phyloP scores from a whole-genome alignment of 2,113 vertebrate genomes.

The Rhineura floridana region DNA sequence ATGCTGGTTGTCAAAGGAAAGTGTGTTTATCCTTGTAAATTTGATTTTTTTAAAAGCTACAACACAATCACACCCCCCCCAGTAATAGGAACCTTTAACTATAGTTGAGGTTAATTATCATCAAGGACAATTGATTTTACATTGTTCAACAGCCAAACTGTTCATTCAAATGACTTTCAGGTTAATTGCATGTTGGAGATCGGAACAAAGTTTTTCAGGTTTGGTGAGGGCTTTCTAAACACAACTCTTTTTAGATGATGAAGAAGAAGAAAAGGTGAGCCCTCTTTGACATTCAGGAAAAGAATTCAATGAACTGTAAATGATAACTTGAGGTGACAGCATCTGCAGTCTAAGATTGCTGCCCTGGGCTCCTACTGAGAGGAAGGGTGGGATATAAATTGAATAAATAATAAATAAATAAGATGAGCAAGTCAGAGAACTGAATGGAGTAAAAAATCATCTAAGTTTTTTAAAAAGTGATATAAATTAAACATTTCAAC shows the following conservation, averaged over 20 bases:
- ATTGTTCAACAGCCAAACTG: not conserved
- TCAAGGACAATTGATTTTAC: constrained; percentile 11
- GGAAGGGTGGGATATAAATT: too few species aligned
- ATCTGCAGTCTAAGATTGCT: constrained; percentile 47
- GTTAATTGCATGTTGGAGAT: constrained; percentile 59
- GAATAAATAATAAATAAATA: too few species aligned
- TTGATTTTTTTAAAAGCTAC: constrained; percentile 22
- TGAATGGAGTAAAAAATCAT: constrained; percentile 35
- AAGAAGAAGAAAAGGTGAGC: constrained; percentile 38
- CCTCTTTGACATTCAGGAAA: constrained; percentile 59
- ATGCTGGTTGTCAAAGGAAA: not conserved
- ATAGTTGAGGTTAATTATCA: not conserved
- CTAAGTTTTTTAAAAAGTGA: constrained; percentile 27
- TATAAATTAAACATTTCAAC: constrained; percentile 35
- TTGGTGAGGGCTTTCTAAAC: constrained; percentile 50
- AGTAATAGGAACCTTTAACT: not conserved
- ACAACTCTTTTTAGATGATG: constrained; percentile 35
- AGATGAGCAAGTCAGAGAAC: constrained; percentile 33
- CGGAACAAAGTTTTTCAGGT: constrained; percentile 42
- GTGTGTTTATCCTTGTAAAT: not conserved
- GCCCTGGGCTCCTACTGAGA: too few species aligned
- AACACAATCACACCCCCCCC: not conserved
- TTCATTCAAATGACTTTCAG: constrained; percentile 42
- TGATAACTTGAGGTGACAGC: constrained; percentile 66
- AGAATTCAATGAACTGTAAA: constrained; percentile 74